Conservation (phyloP, 23 tunicate species). For the Oikopleura dioica region DNA sequence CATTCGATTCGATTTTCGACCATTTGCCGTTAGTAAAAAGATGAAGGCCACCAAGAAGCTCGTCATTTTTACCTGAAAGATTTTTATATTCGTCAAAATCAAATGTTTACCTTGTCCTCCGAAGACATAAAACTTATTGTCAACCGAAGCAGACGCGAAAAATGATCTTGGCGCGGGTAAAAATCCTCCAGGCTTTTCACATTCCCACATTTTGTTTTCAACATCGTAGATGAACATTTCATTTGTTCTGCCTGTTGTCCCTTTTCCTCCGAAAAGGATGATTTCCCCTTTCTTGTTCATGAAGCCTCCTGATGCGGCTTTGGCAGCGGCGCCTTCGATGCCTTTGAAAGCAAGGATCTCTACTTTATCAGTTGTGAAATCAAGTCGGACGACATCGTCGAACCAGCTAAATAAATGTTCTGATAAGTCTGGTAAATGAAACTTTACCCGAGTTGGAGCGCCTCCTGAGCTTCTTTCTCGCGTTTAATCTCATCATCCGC, state of each 20-base stretch:
- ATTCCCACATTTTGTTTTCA: neutral
- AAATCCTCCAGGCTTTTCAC: constrained; percentile 4
- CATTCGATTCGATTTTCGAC: constrained; percentile 9
- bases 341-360: neutral
- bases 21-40: neutral
- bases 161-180: neutral
- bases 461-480: neutral
- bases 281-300: neutral
- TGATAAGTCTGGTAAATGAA: neutral
- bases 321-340: neutral
- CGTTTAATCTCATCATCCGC: neutral
- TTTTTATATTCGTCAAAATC: neutral
- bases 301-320: neutral
- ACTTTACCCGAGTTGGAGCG: neutral
- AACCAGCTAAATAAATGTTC: neutral
- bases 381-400: neutral
- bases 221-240: neutral
- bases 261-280: neutral
- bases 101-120: constrained; percentile 11
- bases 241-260: neutral
- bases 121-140: neutral
- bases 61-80: neutral
- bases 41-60: constrained; percentile 1
- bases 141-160: neutral
- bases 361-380: neutral